Base-by-base conservation (phyloP, 2,888 invertebrate species). In the Chymomyza caudatula region DNA sequence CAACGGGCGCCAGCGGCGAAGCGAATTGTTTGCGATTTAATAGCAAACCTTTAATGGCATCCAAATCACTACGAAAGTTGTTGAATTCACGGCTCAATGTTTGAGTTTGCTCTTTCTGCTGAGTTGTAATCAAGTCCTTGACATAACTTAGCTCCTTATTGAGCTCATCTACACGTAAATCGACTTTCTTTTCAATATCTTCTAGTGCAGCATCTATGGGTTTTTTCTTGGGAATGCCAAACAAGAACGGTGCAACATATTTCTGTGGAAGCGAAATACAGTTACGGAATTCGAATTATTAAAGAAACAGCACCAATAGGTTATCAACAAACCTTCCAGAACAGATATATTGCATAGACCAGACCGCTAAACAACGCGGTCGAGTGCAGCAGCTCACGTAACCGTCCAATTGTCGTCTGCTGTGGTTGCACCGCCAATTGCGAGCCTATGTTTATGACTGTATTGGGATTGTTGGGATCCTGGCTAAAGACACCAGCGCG, bases 21-120 rank as follows among this genome's bases (percentile, higher is more conserved):
- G 96, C 94, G 89, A 96, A 96, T 91, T 96, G 96, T 89, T 95
- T 96, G 85, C 96, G 93, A 90, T 93, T 94, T 19, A 95, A 90
- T 53, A 95, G 88, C 60, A 95, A 92, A 61, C 95, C 94, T 89
- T 95, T 95, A 20, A 95, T 94, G 13, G 94, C 93, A 0, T 94
- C 92, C 44, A 95, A 90, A 80, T 95, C 95, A 58, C 92, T 92
- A 87, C 94, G 94, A 66, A 95, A 91, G 61, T 92, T 93, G 72
- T 92, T 92, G 8, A 95, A 90, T 79, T 94, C 93, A n/a, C 93
- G 92, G 63, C 92, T 90, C 53, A 93, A 87, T 13, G 87, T 83
- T n/a, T 91, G 91, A 43, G 86, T 89, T 54, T 89, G 87, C 15
- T 88, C 85, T 47, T 83, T 80, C 51, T 85, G 88, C 62, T 88